Evolutionary conservation across 2,888 invertebrate genomes (phyloP), one percentile per base, ranked within the genome.

Genomic region (Andrena marginata): DNA sequence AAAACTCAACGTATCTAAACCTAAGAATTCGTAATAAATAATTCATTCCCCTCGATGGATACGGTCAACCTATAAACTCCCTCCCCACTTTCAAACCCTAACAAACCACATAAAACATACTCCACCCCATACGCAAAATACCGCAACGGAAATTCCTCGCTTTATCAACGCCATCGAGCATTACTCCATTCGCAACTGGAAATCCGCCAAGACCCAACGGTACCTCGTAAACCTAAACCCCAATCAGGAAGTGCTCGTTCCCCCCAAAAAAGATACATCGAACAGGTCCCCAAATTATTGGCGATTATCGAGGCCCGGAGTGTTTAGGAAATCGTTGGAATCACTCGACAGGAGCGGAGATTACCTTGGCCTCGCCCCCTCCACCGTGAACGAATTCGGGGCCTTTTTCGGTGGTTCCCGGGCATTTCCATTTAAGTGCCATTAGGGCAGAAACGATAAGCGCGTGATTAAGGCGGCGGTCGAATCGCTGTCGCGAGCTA

Each of bases 371-470:
- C 23, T 35, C 35, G 26, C 10, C 23, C 75, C 8, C 16, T 42
- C 1, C 5, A 1, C 4, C 5, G 42, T 42, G 16, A 49, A 48
- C 51, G 62, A 23, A 29, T 62, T 35, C 76, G 20, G 20, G 23
- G 20, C 49, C 71, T 26, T 65, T 70, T 70, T 48, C 64, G 49
- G 48, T 33, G 49, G 65, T 42, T 51, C 68, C 49, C 69, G 73
- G 79, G 82, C 62, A 86, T 76, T 75, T 76, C 60, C 74, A 56
- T 82, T 77, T 78, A 82, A 87, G 85, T 85, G 85, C 73, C 76
- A 82, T 85, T 83, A 76, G 79, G 74, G 65, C 64, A 59, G 65
- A 75, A 33, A 67, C 76, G 87, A 87, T 87, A 87, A 85, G 80
- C 68, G 67, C 70, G 73, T 56, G 86, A 87, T 84, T 86, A 84